Evolutionary conservation across 1,140 invertebrate species (phyloP), one percentile per base, ranked within the genome.

Genomic region (Octopus sinensis): DNA sequence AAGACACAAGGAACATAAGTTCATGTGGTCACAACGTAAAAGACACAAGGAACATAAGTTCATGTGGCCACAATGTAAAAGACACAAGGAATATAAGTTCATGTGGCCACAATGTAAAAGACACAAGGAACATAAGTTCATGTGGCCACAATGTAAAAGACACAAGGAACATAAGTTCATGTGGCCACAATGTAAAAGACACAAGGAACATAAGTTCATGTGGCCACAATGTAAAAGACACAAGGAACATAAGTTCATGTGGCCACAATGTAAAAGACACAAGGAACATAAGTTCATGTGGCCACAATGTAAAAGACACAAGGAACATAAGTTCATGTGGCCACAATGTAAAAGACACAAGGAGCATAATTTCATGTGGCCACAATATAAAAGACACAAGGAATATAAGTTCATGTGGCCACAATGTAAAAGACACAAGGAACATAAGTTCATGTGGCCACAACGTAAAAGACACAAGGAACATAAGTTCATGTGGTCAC

Each of bases 281-380:
- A 54, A 62, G 10, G 17, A 53, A 53, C 9, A 80, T 23, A 23
- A 23, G 23, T 23, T 23, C 23, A 23, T 23, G 23, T 23, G 23
- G 23, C 23, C 23, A 23, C 23, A 84, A 86, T n/a, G 4, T 13
- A 6, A 82, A 9, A 4, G 6, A 53, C 53, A 30, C 3, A 54
- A 62, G 10, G 17, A 53, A 30, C 9, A 80, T 23, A 23, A 23
- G 23, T 23, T 23, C 23, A 23, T 23, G 23, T 23, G 23, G 23
- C 23, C 23, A 23, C 23, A 84, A 86, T 23, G 3, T 13, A 6
- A 82, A 9, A 4, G 6, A 53, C 23, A 30, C 3, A 54, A 62
- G 10, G 17, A 53, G 30, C 9, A 80, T 23, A 23, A 23, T 0
- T 23, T 23, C 23, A 23, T 0, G 23, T 23, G 23, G 23, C 23